Evolutionary conservation across 2,888 invertebrate species (phyloP), one percentile per base, ranked within the genome.

Genomic region (Thysanoteuthis rhombus): DNA sequence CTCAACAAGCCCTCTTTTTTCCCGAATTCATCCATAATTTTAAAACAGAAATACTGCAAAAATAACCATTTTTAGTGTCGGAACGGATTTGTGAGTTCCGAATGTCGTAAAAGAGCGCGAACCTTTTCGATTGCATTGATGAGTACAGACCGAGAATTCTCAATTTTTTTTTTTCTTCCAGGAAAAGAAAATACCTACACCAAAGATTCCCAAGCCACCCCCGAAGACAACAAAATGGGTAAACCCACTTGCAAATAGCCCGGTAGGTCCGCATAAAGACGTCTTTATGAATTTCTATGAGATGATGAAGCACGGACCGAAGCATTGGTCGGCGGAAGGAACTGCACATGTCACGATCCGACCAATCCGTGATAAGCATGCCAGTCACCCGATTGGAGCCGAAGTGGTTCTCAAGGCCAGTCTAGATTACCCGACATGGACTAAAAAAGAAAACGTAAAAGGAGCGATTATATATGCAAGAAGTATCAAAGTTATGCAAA

Each of bases 371-470:
- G 45, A 92, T 39, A 40, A 40, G 36, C 40, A 45, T 12, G 40
- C 92, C 0, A 92, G 45, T 45, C 40, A 40, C 32, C 40, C 45
- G n/a, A 45, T 40, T 19, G 45, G 92, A 32, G n/a, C 42, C 19
- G 92, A 92, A 42, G 5, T 45, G 19, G 45, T 45, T n/a, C 19
- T 92, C 10, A 39, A 19, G 32, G 45, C 1, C 4, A 45, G 45
- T 92, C 32, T 92, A 4, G 45, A 92, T 92, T 92, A 92, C 32
- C 92, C 92, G n/a, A 40, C 40, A 45, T 92, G 92, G 92, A 40
- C 40, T 32, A 45, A 45, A 19, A 40, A 92, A 32, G 92, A 92
- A 45, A 92, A 92, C n/a, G 45, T 92, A 16, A 39, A 92, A 36
- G 45, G 32, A 16, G 40, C 75, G 0, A 16, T 75, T 36, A 75